Conservation (phyloP, 35 echinoderm and acorn worm genomes). For the Ophioderma brevispina region DNA sequence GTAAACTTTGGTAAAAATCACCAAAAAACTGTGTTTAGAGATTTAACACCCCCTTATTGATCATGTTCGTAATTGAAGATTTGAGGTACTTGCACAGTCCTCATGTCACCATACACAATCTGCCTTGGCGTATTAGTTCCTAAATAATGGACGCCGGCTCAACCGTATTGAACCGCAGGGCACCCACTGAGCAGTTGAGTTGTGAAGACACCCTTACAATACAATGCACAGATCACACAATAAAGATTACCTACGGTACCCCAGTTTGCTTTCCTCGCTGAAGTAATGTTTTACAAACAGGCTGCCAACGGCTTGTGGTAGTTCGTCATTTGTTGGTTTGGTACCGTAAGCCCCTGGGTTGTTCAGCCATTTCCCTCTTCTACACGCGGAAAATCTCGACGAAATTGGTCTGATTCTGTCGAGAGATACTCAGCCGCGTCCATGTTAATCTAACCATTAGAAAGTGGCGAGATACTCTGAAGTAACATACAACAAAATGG, state of each 20-base stretch:
- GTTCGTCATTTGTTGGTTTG: slow-evolving; percentile 7
- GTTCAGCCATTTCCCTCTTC: slow-evolving; percentile 42
- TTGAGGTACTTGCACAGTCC: too few species aligned
- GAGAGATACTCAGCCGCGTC: slow-evolving; percentile 19
- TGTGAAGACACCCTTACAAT: too few species aligned
- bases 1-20: too few species aligned
- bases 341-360: slow-evolving; percentile 59
- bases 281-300: slow-evolving; percentile 77
- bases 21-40: too few species aligned
- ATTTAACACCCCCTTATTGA: too few species aligned
- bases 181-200: too few species aligned
- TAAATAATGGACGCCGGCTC: too few species aligned
- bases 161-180: too few species aligned
- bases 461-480: slow-evolving; percentile 15
- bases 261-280: slow-evolving; percentile 60
- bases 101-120: too few species aligned
- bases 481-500: neutral
- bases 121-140: too few species aligned
- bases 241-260: slow-evolving; percentile 27
- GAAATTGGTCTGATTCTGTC: slow-evolving; percentile 22
- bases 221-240: neutral
- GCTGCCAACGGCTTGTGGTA: slow-evolving; percentile 32
- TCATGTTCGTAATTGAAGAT: too few species aligned
- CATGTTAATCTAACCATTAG: slow-evolving; percentile 47
- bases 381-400: slow-evolving; percentile 26